These are phyloP conservation scores for Aculops lycopersici DNA, from an alignment of 1,140 invertebrate species.

Conservation along the genomic window DNA sequence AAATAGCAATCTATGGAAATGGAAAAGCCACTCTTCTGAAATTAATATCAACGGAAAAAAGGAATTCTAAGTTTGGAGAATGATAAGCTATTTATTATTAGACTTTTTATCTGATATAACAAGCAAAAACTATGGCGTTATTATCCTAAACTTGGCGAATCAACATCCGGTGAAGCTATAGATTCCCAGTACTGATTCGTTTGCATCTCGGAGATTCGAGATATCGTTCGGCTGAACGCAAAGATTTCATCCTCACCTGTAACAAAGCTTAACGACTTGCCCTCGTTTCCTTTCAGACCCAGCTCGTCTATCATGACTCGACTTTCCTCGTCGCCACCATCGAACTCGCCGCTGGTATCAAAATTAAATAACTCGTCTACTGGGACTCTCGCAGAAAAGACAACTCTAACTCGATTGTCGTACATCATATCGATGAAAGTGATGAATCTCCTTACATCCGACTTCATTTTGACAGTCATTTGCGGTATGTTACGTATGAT, in stretches of 20 bases:
- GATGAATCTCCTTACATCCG: slow-evolving; percentile 68
- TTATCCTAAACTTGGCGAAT: no score
- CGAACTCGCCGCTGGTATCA: slow-evolving; percentile 18
- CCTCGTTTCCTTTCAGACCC: slow-evolving; percentile 32
- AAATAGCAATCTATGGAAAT: no score
- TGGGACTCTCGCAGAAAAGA: slow-evolving; percentile 40
- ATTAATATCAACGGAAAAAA: no score
- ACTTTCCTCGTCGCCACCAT: slow-evolving; percentile 30
- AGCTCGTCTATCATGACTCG: slow-evolving; percentile 74
- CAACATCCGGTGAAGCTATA: no score
- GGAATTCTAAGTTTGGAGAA: no score
- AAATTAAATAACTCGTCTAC: slow-evolving; percentile 37
- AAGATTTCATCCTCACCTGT: slow-evolving; percentile 90
- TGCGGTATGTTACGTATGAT: slow-evolving; percentile 62
- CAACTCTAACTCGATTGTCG: slow-evolving; percentile 51
- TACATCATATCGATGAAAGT: slow-evolving; percentile 88
- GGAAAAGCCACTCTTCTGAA: no score
- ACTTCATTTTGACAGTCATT: slow-evolving; percentile 36
- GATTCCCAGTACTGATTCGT: slow-evolving; percentile 68
- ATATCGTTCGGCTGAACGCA: slow-evolving; percentile 72
- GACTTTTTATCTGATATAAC: no score
- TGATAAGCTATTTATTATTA: no score
- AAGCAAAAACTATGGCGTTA: no score
- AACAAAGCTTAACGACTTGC: slow-evolving; percentile 53
- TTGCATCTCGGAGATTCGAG: slow-evolving; percentile 75